These are phyloP conservation scores for Drosophila affinis DNA, from an alignment of 2,888 invertebrate genomes.

Conservation along the genomic window DNA sequence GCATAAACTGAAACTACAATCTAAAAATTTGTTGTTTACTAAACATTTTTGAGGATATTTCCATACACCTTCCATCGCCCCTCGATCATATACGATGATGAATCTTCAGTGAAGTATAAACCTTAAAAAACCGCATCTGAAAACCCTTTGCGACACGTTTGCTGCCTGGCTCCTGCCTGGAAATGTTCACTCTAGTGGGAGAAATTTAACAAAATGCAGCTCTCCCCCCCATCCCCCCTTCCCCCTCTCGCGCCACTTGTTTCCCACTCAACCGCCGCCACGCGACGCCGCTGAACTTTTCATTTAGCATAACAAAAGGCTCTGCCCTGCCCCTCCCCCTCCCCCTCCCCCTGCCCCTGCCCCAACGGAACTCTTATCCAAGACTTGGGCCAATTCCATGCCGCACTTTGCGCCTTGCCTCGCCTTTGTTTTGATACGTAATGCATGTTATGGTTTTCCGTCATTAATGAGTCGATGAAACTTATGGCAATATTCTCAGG, in stretches of 20 bases:
- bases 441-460: slow-evolving; percentile 77
- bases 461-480: slow-evolving; percentile 79
- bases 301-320: slow-evolving; percentile 55
- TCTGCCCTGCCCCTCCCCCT: no score
- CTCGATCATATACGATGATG: no score
- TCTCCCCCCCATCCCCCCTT: not conserved
- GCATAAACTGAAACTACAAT: no score
- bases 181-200: not conserved
- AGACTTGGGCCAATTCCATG: slow-evolving; percentile 46
- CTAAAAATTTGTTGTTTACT: no score
- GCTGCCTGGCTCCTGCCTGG: not conserved
- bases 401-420: slow-evolving; percentile 41
- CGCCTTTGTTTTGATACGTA: slow-evolving; percentile 77
- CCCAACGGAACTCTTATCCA: slow-evolving; percentile 9
- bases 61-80: no score
- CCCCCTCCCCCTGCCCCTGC: no score
- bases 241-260: slow-evolving; percentile 2
- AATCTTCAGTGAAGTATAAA: no score
- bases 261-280: slow-evolving; percentile 25
- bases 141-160: not conserved
- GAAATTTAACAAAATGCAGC: not conserved
- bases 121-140: no score
- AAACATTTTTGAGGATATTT: no score
- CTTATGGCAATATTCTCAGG: slow-evolving; percentile 78
- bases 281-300: slow-evolving; percentile 51